Percentiles rank a stretch among this genome's conserved stretches.
Conservation (phyloP, 2,113 vertebrate species). For the Pelecanus crispus region DNA sequence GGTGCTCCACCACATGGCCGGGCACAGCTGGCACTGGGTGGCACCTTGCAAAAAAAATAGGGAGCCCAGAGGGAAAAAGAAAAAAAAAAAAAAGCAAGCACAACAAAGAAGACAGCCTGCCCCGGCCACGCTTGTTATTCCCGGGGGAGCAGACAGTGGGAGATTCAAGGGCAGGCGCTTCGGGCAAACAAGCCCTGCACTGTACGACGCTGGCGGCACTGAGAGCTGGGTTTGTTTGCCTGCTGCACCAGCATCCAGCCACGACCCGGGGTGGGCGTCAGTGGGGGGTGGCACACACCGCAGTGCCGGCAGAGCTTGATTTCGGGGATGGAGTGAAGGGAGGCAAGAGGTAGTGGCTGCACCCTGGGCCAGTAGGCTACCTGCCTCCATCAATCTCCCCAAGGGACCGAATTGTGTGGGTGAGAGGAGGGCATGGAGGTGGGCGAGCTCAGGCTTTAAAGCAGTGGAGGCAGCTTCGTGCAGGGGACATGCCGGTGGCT, state of each 20-base stretch:
- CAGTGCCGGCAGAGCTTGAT: fast-evolving
- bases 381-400: fast-evolving
- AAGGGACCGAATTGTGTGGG: fast-evolving
- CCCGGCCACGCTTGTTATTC: conserved; percentile 51
- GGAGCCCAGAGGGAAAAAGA: neutral
- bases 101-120: conserved; percentile 40
- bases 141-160: conserved; percentile 47
- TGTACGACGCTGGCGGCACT: conserved; percentile 28
- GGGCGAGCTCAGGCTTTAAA: neutral
- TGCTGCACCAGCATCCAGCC: neutral
- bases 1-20: neutral
- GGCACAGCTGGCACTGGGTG: conserved; percentile 62
- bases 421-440: neutral
- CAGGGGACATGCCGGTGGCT: neutral
- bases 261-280: neutral
- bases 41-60: conserved; percentile 53
- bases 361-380: fast-evolving
- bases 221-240: conserved; percentile 42
- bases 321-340: neutral
- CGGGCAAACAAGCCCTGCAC: conserved; percentile 54
- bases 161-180: conserved; percentile 55
- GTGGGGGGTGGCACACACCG: neutral
- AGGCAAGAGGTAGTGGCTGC: neutral
- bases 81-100: neutral
- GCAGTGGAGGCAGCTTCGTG: neutral